Conservation (phyloP, 2,888 invertebrate genomes). For the Lasioglossum figueresi region DNA sequence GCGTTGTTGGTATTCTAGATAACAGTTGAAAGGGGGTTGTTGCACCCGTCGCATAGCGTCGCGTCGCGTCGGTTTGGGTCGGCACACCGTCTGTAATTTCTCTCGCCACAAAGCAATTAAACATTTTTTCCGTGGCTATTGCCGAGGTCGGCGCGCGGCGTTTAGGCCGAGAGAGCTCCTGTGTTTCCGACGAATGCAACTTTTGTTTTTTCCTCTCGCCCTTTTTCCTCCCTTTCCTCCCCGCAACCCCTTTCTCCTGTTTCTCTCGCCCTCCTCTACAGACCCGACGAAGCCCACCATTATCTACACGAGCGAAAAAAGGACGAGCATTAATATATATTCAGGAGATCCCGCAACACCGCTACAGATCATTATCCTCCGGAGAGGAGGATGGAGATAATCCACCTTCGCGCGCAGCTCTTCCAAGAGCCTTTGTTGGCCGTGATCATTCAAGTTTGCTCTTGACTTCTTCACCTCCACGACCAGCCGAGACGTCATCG, state of each 20-base stretch:
- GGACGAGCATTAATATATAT: slow-evolving; percentile 73
- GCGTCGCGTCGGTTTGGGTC: slow-evolving; percentile 43
- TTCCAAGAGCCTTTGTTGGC: slow-evolving; percentile 43
- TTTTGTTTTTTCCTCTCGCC: slow-evolving; percentile 43
- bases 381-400: slow-evolving; percentile 51
- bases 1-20: slow-evolving; percentile 43
- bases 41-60: slow-evolving; percentile 46
- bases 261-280: slow-evolving; percentile 40
- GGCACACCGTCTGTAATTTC: slow-evolving; percentile 56
- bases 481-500: slow-evolving; percentile 7
- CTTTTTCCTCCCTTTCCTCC: slow-evolving; percentile 10
- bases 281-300: slow-evolving; percentile 63
- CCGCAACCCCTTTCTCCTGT: background rate
- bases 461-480: slow-evolving; percentile 13
- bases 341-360: slow-evolving; percentile 58
- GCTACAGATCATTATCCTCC: slow-evolving; percentile 62
- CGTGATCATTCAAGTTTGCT: slow-evolving; percentile 28
- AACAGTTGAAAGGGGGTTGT: slow-evolving; percentile 52
- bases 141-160: slow-evolving; percentile 10
- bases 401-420: slow-evolving; percentile 45
- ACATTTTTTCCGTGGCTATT: slow-evolving; percentile 52
- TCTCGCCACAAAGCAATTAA: slow-evolving; percentile 62
- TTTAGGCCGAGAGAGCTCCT: slow-evolving; percentile 54
- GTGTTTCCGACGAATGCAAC: slow-evolving; percentile 51
- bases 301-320: slow-evolving; percentile 65